phyloP scores from a whole-genome alignment of 2,113 vertebrate genomes.

The Ophthalmolycus amberensis region DNA sequence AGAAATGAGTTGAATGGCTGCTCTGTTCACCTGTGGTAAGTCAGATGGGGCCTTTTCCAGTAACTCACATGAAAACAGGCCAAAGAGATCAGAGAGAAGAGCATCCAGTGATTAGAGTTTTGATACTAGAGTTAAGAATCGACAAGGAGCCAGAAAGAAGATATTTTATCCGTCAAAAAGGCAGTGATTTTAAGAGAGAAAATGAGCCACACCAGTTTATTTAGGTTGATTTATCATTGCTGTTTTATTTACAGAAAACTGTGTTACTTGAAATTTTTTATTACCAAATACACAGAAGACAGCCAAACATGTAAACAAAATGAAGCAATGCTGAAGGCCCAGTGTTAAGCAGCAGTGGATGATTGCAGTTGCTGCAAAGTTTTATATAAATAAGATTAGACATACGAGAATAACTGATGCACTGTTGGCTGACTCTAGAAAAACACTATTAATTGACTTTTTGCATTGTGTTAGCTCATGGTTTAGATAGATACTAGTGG shows the following conservation, averaged over 20 bases:
- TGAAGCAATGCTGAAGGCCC: background rate
- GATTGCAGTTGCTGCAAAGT: background rate
- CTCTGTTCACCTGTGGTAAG: slow-evolving; percentile 64
- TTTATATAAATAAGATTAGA: background rate
- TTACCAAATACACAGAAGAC: background rate
- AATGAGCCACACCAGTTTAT: background rate
- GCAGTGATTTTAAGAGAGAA: background rate
- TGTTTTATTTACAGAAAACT: background rate
- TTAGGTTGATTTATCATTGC: background rate
- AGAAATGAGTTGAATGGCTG: slow-evolving; percentile 61
- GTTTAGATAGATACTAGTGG: background rate
- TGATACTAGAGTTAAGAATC: background rate
- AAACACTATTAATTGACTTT: background rate
- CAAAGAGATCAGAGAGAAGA: slow-evolving; percentile 10
- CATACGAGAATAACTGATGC: background rate
- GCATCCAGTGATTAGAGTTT: slow-evolving; percentile 3
- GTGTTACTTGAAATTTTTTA: background rate
- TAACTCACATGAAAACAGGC: slow-evolving; percentile 29
- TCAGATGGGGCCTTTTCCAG: slow-evolving; percentile 33
- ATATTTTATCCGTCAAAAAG: background rate
- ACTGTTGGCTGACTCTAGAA: background rate
- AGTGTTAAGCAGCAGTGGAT: background rate
- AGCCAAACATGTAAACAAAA: background rate
- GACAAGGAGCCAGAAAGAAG: background rate
- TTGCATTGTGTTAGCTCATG: background rate